Conservation (phyloP, 2,113 vertebrate species). For the Xiphophorus maculatus region DNA sequence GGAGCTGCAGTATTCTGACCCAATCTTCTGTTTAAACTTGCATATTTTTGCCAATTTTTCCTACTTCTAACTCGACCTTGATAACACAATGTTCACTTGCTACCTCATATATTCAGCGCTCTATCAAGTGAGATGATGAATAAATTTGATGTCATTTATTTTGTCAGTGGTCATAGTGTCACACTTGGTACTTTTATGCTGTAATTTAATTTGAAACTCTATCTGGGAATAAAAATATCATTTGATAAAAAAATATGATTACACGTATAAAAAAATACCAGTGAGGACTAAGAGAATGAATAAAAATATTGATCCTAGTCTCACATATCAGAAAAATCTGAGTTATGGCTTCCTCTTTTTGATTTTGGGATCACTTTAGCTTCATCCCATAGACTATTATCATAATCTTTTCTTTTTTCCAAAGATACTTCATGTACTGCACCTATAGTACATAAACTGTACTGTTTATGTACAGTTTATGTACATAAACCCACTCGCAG, state of each 20-base stretch:
- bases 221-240: neutral
- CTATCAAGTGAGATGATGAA: no score
- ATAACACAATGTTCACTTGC: no score
- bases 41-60: neutral
- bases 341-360: conserved; percentile 7
- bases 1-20: neutral
- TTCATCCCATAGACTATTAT: neutral
- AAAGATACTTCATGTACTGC: conserved; percentile 1
- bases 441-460: neutral
- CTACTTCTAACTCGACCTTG: neutral
- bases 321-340: no score
- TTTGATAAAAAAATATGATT: neutral
- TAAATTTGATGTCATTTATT: no score
- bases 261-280: neutral
- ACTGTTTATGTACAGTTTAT: no score
- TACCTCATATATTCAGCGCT: no score
- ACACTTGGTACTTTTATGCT: no score
- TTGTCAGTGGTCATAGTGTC: no score
- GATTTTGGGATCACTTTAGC: neutral
- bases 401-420: neutral
- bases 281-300: neutral
- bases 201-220: no score
- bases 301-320: neutral
- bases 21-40: neutral
- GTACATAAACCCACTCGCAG: neutral